These are phyloP conservation scores for Scomber colias DNA, from an alignment of 2,113 vertebrate species.

Conservation along the genomic window DNA sequence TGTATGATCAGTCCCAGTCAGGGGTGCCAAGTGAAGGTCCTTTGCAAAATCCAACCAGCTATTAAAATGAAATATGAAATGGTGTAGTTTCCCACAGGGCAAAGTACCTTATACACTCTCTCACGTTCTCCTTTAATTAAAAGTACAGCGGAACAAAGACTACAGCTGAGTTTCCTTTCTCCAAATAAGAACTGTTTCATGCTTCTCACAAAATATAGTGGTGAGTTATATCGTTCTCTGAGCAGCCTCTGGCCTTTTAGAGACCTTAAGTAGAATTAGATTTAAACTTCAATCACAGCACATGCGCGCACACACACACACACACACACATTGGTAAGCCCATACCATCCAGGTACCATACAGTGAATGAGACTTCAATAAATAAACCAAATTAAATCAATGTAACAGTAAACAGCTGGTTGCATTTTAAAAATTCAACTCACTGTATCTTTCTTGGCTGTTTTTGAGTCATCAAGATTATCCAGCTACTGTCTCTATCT, in stretches of 20 bases:
- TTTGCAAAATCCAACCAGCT: constrained; percentile 57
- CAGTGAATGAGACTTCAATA: background rate
- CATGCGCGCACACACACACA: background rate
- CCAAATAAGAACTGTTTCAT: constrained; percentile 44
- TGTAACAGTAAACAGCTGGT: background rate
- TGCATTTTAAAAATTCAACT: background rate
- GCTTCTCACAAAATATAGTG: constrained; percentile 40
- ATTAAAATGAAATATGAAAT: constrained; percentile 70
- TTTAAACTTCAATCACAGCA: constrained; percentile 27
- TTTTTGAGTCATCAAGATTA: background rate
- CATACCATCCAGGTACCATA: background rate
- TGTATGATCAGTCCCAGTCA: constrained; percentile 60
- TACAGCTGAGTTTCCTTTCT: constrained; percentile 46
- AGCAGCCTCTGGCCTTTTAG: constrained; percentile 16
- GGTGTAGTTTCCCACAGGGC: constrained; percentile 46
- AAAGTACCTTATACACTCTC: constrained; percentile 44
- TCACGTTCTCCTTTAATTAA: constrained; percentile 74
- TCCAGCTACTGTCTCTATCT: background rate
- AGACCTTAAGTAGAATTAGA: constrained; percentile 50
- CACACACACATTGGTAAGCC: background rate
- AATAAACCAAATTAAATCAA: constrained; percentile 1
- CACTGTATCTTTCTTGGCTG: background rate
- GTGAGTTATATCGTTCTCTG: constrained; percentile 16
- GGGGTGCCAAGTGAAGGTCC: constrained; percentile 56
- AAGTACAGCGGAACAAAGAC: constrained; percentile 53